Percentiles rank a stretch among this genome's conserved stretches.
Conservation (phyloP, 2,888 invertebrate genomes). For the Archaeoteleia sp. region DNA sequence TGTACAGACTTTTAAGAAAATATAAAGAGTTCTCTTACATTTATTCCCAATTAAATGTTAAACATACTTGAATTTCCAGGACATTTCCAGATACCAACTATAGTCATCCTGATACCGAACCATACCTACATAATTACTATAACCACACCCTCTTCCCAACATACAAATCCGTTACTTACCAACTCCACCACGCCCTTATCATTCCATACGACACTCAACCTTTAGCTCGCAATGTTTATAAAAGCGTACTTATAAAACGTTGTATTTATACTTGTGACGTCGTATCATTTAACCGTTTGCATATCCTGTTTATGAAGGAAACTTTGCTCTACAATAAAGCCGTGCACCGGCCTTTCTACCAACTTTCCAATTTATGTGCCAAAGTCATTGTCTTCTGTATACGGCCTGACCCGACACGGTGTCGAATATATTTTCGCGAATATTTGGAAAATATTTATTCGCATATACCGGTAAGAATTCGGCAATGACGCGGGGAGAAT, state of each 20-base stretch:
- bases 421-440: conserved; percentile 15
- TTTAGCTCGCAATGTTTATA: conserved; percentile 23
- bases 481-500: background rate
- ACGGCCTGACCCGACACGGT: conserved; percentile 17
- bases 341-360: conserved; percentile 12
- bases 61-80: no score
- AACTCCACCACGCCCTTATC: conserved; percentile 23
- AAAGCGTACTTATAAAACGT: conserved; percentile 20
- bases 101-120: no score
- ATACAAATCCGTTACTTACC: no score
- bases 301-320: conserved; percentile 25
- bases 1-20: no score
- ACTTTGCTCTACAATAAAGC: conserved; percentile 19
- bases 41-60: no score
- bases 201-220: conserved; percentile 22
- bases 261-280: conserved; percentile 12
- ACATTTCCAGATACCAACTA: no score
- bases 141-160: no score
- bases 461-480: background rate
- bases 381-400: conserved; percentile 25
- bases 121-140: no score
- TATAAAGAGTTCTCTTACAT: no score
- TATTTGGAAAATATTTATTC: conserved; percentile 15
- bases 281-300: conserved; percentile 24
- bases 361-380: conserved; percentile 38